phyloP scores from a whole-genome alignment of 2,797 vertebrate species.

The Oreonectes daqikongensis region DNA sequence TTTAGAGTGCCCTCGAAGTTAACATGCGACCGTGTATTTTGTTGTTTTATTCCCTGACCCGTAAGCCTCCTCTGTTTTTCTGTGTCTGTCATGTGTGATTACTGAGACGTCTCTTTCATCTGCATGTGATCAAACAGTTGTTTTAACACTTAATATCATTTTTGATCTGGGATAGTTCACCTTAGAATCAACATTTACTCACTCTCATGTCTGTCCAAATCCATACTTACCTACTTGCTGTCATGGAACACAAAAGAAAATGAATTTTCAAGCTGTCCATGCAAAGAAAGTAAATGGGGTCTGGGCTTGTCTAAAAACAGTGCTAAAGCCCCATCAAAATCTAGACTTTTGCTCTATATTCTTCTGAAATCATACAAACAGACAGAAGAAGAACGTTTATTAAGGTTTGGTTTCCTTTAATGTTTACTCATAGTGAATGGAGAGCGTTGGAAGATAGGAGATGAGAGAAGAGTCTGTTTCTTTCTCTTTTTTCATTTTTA shows the following conservation, averaged over 20 bases:
- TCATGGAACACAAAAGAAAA: not conserved
- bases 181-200: not conserved
- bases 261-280: not conserved
- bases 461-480: slow-evolving; percentile 26
- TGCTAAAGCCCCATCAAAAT: too few relatives aligned
- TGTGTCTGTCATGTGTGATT: slow-evolving; percentile 18
- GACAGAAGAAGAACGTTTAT: not conserved
- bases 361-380: not conserved
- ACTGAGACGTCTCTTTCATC: slow-evolving; percentile 19
- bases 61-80: slow-evolving; percentile 8
- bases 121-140: not conserved
- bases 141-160: slow-evolving; percentile 6
- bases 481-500: slow-evolving; percentile 47
- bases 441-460: not conserved
- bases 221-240: not conserved
- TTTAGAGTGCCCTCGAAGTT: slow-evolving; percentile 14
- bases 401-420: not conserved
- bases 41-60: slow-evolving; percentile 28
- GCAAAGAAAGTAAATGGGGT: not conserved
- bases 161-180: slow-evolving; percentile 8
- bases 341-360: not conserved
- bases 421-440: not conserved
- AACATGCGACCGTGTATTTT: slow-evolving; percentile 14
- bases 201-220: not conserved
- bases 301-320: not conserved